These are phyloP conservation scores for Daboia siamensis DNA, from an alignment of 2,113 vertebrate genomes.

Conservation along the genomic window DNA sequence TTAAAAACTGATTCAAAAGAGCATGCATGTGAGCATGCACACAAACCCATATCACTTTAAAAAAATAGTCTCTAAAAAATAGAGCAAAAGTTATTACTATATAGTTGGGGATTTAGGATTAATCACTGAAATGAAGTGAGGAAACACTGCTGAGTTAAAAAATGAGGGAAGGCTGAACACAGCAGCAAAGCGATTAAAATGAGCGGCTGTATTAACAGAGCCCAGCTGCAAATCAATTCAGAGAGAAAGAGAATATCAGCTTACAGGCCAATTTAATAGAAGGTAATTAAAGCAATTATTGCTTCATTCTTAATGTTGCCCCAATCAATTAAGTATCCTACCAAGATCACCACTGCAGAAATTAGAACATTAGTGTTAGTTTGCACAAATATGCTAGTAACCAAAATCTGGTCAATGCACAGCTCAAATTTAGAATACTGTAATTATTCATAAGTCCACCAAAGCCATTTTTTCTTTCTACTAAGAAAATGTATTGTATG, in stretches of 20 bases:
- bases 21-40: background rate
- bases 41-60: background rate
- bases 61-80: background rate
- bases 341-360: background rate
- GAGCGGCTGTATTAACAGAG: background rate
- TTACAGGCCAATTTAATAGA: slow-evolving; percentile 9
- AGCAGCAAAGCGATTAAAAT: background rate
- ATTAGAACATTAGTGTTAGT: background rate
- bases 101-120: background rate
- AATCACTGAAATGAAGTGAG: slow-evolving; percentile 4
- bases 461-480: background rate
- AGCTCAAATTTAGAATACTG: background rate
- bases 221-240: background rate
- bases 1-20: background rate
- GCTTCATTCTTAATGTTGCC: background rate
- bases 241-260: slow-evolving; percentile 4
- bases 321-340: background rate
- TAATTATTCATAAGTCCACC: background rate
- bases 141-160: background rate
- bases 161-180: background rate
- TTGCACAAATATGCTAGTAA: background rate
- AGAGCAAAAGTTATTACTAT: background rate
- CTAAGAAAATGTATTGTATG: background rate
- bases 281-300: slow-evolving; percentile 17
- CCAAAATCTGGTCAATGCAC: background rate